Evolutionary conservation across 2,888 invertebrate species (phyloP).

Genomic region (Ormyrus thymus): DNA sequence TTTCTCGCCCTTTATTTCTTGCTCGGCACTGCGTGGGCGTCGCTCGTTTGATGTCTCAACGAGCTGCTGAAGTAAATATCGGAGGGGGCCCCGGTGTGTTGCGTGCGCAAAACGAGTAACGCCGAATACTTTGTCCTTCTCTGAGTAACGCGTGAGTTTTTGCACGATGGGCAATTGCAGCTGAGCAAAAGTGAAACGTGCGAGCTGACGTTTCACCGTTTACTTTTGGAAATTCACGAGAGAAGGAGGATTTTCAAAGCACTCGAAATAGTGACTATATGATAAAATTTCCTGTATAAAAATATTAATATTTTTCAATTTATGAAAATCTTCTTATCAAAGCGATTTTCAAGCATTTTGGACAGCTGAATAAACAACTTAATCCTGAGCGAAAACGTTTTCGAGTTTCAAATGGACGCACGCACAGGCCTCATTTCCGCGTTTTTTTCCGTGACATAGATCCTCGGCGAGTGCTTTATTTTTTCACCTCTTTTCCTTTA

Average conservation of each 20-base stretch:
- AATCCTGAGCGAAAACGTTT: too few species aligned
- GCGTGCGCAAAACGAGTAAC: not conserved
- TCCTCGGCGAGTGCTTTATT: not conserved
- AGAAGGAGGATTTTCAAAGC: not conserved
- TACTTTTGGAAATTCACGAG: not conserved
- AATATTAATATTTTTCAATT: too few species aligned
- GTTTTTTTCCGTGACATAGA: conserved; percentile 1
- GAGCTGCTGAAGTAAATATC: conserved; percentile 38
- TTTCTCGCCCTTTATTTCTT: not conserved
- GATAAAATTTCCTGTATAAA: too few species aligned
- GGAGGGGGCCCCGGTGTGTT: not conserved
- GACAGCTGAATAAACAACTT: too few species aligned
- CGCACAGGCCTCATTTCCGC: not conserved
- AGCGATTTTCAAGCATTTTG: too few species aligned
- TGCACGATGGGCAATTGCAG: too few species aligned
- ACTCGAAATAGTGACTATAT: too few species aligned
- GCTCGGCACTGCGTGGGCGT: not conserved
- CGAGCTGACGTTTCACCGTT: not conserved
- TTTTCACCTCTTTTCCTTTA: conserved; percentile 8
- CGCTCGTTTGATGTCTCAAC: conserved; percentile 43
- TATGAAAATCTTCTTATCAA: too few species aligned
- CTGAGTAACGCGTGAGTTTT: not conserved
- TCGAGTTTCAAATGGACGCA: too few species aligned
- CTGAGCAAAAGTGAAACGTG: not conserved
- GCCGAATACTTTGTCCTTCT: not conserved